Evolutionary conservation across 2,797 vertebrate species (phyloP).

Genomic region (Coluber constrictor): DNA sequence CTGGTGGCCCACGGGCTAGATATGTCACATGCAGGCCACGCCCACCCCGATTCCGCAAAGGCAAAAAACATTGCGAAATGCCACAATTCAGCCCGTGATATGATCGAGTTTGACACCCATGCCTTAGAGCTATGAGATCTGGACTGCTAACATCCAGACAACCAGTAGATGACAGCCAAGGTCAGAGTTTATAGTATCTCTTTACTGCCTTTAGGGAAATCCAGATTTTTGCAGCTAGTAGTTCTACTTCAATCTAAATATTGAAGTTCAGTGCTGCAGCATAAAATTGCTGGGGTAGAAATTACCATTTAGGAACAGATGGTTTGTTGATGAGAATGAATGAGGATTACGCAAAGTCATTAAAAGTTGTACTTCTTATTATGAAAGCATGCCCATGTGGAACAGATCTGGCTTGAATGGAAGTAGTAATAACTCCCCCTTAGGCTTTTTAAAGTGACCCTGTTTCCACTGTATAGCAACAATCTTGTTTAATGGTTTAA

Average conservation of each 20-base stretch:
- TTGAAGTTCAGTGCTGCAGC: constrained; percentile 38
- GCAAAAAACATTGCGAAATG: no score
- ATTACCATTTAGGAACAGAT: constrained; percentile 60
- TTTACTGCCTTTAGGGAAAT: background rate
- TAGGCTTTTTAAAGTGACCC: constrained; percentile 48
- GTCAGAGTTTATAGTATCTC: background rate
- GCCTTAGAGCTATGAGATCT: background rate
- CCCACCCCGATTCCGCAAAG: no score
- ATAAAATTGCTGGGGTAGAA: constrained; percentile 48
- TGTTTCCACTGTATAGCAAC: constrained; percentile 49
- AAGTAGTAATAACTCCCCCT: constrained; percentile 35
- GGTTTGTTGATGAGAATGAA: constrained; percentile 56
- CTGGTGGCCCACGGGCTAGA: no score
- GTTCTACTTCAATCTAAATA: constrained; percentile 43
- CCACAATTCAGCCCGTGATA: no score
- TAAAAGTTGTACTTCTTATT: constrained; percentile 56
- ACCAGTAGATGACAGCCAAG: background rate
- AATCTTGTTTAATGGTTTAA: constrained; percentile 62
- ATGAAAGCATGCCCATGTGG: constrained; percentile 55
- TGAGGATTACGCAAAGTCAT: constrained; percentile 62
- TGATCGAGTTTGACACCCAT: no score
- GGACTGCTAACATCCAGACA: background rate
- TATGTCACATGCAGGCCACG: rapidly evolving
- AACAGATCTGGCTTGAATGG: constrained; percentile 48
- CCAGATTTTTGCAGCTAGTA: background rate